Percentiles rank a stretch among this genome's conserved stretches.
Evolutionary conservation across 2,888 invertebrate species (phyloP).

Genomic region (Mimas tiliae): DNA sequence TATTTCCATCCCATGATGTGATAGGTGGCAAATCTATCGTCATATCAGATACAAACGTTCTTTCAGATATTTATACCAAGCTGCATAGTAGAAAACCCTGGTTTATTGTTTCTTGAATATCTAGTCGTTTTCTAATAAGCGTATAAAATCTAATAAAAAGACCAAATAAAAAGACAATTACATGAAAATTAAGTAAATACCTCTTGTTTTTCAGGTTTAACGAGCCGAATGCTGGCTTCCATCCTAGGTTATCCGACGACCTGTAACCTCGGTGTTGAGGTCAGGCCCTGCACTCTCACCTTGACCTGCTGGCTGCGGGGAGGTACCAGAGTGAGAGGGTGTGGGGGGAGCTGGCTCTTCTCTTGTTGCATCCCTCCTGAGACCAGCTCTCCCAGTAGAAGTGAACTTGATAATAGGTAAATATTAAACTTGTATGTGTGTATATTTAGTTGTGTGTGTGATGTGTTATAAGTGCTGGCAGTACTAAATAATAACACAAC

Average conservation of each 20-base stretch:
- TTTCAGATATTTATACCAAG: too few species aligned
- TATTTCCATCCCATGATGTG: too few species aligned
- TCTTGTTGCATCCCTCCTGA: slow-evolving; percentile 85
- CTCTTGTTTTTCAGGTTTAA: slow-evolving; percentile 58
- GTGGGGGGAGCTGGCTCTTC: slow-evolving; percentile 89
- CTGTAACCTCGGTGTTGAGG: slow-evolving; percentile 83
- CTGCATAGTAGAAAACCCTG: too few species aligned
- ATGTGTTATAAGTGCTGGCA: too few species aligned
- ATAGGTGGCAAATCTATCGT: too few species aligned
- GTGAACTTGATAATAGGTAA: slow-evolving; percentile 66
- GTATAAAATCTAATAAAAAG: not conserved
- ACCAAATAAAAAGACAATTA: not conserved
- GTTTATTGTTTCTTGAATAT: too few species aligned
- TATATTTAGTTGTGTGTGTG: too few species aligned
- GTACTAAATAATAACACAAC: too few species aligned
- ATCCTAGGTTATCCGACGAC: slow-evolving; percentile 85
- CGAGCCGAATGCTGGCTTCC: slow-evolving; percentile 81
- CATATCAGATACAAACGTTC: too few species aligned
- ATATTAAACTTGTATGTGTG: too few species aligned
- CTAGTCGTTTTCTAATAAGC: too few species aligned
- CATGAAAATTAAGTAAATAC: not conserved
- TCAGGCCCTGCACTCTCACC: slow-evolving; percentile 88
- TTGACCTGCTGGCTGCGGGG: slow-evolving; percentile 91
- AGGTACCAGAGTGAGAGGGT: slow-evolving; percentile 87
- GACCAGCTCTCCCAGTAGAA: slow-evolving; percentile 40